Conservation (phyloP, 2,113 vertebrate genomes). For the Entosphenus tridentatus region DNA sequence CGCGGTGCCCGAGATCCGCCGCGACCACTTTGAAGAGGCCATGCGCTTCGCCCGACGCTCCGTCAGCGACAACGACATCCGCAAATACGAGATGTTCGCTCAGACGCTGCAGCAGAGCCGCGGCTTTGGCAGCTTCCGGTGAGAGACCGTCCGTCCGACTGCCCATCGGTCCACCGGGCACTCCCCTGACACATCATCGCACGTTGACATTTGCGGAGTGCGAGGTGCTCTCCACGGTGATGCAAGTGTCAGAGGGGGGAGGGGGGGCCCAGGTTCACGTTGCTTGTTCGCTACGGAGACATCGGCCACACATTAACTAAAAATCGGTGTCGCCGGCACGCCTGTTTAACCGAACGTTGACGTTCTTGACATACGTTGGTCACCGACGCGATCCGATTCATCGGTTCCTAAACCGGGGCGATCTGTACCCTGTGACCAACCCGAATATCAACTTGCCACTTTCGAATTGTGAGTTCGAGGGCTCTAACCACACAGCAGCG, state of each 20-base stretch:
- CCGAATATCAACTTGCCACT: too few relatives aligned
- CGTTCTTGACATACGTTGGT: too few relatives aligned
- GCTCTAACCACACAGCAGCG: too few relatives aligned
- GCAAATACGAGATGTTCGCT: slow-evolving; percentile 22
- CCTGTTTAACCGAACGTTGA: too few relatives aligned
- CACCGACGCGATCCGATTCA: too few relatives aligned
- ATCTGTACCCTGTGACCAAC: too few relatives aligned
- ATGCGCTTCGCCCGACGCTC: slow-evolving; percentile 20
- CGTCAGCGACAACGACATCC: slow-evolving; percentile 20
- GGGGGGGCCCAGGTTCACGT: neutral
- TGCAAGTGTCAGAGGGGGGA: neutral
- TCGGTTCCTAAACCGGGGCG: too few relatives aligned
- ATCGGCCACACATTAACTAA: neutral
- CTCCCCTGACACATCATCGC: neutral
- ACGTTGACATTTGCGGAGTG: neutral
- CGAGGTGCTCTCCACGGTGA: neutral
- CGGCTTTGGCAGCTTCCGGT: slow-evolving; percentile 21
- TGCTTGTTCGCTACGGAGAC: neutral
- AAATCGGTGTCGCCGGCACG: neutral
- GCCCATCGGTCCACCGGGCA: neutral
- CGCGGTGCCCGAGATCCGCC: slow-evolving; percentile 19
- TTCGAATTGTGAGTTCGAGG: too few relatives aligned
- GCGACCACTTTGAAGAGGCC: slow-evolving; percentile 20
- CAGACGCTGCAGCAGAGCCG: slow-evolving; percentile 20
- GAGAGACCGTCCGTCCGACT: neutral